phyloP scores from a whole-genome alignment of 2,797 vertebrate genomes.

The Enteromius paludinosus region DNA sequence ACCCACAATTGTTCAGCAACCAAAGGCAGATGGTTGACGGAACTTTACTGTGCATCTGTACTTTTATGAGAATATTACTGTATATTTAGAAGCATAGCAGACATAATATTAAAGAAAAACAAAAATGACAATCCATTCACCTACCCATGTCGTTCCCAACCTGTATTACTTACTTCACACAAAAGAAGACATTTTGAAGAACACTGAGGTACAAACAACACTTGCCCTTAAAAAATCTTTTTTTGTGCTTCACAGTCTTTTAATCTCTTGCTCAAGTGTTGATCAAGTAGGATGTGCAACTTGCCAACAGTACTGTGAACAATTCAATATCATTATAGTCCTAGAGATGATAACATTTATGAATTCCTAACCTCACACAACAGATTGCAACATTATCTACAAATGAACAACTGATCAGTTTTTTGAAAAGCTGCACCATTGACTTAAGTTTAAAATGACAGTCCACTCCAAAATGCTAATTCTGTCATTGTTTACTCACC shows the following conservation, averaged over 20 bases:
- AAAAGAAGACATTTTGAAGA: constrained; percentile 4
- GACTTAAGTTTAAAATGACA: background rate
- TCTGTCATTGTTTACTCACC: background rate
- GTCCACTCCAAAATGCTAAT: background rate
- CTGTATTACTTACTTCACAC: background rate
- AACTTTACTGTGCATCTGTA: constrained; percentile 44
- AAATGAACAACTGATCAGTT: background rate
- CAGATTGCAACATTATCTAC: background rate
- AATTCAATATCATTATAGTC: constrained; percentile 2
- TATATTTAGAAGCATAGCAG: constrained; percentile 18
- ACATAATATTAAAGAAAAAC: background rate
- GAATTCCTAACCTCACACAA: background rate
- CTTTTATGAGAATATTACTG: constrained; percentile 39
- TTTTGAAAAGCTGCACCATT: background rate
- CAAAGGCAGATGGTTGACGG: constrained; percentile 59
- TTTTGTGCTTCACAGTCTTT: background rate
- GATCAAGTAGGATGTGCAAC: background rate
- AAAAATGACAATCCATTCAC: background rate
- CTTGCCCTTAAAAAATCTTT: background rate
- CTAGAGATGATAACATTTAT: background rate
- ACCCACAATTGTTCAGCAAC: constrained; percentile 58
- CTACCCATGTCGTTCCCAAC: background rate
- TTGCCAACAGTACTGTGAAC: background rate
- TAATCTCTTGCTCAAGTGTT: background rate
- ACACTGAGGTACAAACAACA: background rate